Evolutionary conservation across 2,113 vertebrate species (phyloP), one percentile per base, ranked within the genome.

Genomic region (Erinaceus europaeus): DNA sequence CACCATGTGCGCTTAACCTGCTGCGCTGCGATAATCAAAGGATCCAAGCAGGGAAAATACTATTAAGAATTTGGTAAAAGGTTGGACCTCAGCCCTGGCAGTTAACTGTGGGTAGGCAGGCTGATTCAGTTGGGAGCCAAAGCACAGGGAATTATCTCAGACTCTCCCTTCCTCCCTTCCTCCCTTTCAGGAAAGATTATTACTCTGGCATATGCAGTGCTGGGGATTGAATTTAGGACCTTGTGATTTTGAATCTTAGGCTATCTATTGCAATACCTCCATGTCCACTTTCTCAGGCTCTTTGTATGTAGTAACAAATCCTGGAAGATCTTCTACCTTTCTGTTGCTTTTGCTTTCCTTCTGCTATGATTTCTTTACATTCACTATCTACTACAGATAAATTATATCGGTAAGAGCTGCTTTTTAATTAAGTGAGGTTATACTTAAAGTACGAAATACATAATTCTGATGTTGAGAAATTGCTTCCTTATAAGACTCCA

Each of bases 321-420:
- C 0, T 0, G 44, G 57, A 52, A 29, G n/a, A 18, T n/a, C 36
- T 50, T 1, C n/a, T 86, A 62, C 48, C 55, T 74, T 29, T 40
- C 20, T 50, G 7, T 74, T 89, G 32, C n/a, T 81, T 91, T 89
- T 71, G 29, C 76, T 89, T 94, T 93, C n/a, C 78, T 62, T 52
- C 21, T 88, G 46, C 10, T 74, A 3, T 55, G 67, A 21, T 61
- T 38, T 57, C 32, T 84, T 78, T 42, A 50, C 27, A 76, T 86
- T 83, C 23, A 40, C 34, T 84, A 14, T 91, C 59, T 61, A n/a
- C 44, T 90, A 32, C 27, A 90, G 53, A 40, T 64, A 86, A n/a
- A 62, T 86, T 88, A 68, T 81, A 29, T 92, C 76, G 50, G 32
- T 87, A 40, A 68, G 57, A 94, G 5, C 21, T 75, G 32, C 62